Evolutionary conservation across 2,113 vertebrate species (phyloP).

Genomic region (Ciconia maguari): DNA sequence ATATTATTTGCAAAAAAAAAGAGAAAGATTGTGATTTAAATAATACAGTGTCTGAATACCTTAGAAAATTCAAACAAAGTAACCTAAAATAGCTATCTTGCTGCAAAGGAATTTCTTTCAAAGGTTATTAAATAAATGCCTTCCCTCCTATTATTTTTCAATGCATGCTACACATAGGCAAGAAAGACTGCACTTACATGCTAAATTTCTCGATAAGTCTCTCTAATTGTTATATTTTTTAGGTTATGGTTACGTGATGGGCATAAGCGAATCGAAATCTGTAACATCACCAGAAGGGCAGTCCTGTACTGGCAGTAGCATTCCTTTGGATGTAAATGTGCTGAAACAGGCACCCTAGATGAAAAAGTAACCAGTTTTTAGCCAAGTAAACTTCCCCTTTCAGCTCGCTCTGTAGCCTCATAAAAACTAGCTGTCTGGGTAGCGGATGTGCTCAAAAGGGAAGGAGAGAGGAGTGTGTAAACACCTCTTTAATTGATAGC

Average conservation of each 20-base stretch:
- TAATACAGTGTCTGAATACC: neutral
- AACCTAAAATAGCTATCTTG: neutral
- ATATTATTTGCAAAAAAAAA: neutral
- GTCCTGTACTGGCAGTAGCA: neutral
- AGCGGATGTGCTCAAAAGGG: neutral
- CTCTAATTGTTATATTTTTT: neutral
- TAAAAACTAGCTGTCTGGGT: neutral
- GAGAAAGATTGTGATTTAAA: neutral
- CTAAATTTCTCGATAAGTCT: neutral
- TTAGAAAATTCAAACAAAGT: neutral
- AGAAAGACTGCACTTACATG: neutral
- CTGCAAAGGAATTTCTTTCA: neutral
- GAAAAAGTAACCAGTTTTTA: neutral
- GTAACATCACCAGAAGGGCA: neutral
- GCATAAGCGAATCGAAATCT: neutral
- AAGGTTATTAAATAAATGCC: neutral
- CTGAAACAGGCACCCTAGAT: neutral
- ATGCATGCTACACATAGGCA: neutral
- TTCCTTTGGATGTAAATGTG: neutral
- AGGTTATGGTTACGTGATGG: neutral
- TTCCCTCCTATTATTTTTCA: neutral
- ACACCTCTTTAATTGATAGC: neutral
- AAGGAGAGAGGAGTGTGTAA: neutral
- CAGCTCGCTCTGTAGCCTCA: neutral
- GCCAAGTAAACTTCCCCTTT: neutral